A percentile compares a stretch with the other conserved stretches of the same genome.
Evolutionary conservation across 2,888 invertebrate genomes (phyloP).

Genomic region (Oscheius sp.): DNA sequence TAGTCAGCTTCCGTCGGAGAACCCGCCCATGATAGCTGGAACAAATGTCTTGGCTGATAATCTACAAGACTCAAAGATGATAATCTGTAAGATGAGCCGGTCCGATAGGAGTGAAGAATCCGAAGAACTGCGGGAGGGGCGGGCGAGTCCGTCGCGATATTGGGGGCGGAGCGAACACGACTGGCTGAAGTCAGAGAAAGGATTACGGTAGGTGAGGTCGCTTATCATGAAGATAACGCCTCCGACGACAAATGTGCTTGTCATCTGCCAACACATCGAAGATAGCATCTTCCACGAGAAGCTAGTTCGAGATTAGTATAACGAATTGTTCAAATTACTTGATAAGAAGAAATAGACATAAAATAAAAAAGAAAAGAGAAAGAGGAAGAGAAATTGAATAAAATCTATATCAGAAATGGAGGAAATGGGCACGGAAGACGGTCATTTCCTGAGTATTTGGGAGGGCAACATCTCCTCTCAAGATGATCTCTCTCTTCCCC

Average conservation of each 20-base stretch:
- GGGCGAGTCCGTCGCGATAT: constrained; percentile 1
- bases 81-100: constrained; percentile 25
- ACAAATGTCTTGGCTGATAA: constrained; percentile 17
- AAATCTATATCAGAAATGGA: constrained; percentile 6
- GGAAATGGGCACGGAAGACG: not conserved
- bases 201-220: constrained; percentile 25
- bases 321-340: not conserved
- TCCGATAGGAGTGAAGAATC: constrained; percentile 8
- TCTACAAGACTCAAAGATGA: constrained; percentile 19
- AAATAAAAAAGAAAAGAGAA: not conserved
- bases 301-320: not conserved
- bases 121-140: constrained; percentile 22
- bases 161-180: constrained; percentile 5
- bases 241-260: constrained; percentile 30
- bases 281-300: constrained; percentile 15
- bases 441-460: not conserved
- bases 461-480: not conserved
- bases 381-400: not conserved
- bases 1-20: too few species aligned
- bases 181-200: not conserved
- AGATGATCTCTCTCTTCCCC: not conserved
- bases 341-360: not conserved
- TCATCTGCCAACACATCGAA: constrained; percentile 27
- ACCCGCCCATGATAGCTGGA: too few species aligned
- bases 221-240: constrained; percentile 29